Base-by-base conservation (phyloP, 92 coral and sea anemone genomes). In the Nematostella vectensis region DNA sequence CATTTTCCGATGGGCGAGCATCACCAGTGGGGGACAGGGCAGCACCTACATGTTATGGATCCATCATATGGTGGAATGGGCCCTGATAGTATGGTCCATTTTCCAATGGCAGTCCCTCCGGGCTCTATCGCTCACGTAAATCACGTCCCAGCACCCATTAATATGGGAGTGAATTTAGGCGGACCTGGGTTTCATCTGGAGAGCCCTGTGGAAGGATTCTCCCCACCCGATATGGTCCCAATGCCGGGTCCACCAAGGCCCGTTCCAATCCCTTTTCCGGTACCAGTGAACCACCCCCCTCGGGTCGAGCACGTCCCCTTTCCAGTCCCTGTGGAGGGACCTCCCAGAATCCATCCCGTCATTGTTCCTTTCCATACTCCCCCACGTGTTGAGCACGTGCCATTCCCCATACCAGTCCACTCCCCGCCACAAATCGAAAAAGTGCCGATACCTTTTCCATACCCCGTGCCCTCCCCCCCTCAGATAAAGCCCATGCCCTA, bases 311-410 rank as follows among this genome's bases (percentile, higher is more conserved):
- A 62, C 42, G 72, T 77, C 20, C 85, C 88, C 2, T 52, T 64
- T 45, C 95, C 96, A 8, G 87, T 82, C 3, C 84, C 93, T 4
- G 62, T 72, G 1, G 85, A 94, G 12, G 88, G 91, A 20, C 85
- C 80, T 2, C 79, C 75, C 20, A 66, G 83, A 15, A 55, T 82
- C 27, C 76, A 59, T 25, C 76, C 70, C 9, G 55, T 75, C 3
- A 61, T 75, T 64, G 70, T 75, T 1, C 82, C 82, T 12, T 53
- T 74, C 1, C 26, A 25, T 0, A 68, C 82, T 9, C 82, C 76
- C 9, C 76, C 82, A 3, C 59, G 47, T 18, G 69, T 76, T 19
- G 68, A 68, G 8, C 58, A 45, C 13, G 77, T 67, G 9, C 77
- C 78, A 9, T 29, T 73, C 16, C 72, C 80, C 25, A 67, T 71